Conservation (phyloP, 2,113 vertebrate species). For the Leiothrix lutea region DNA sequence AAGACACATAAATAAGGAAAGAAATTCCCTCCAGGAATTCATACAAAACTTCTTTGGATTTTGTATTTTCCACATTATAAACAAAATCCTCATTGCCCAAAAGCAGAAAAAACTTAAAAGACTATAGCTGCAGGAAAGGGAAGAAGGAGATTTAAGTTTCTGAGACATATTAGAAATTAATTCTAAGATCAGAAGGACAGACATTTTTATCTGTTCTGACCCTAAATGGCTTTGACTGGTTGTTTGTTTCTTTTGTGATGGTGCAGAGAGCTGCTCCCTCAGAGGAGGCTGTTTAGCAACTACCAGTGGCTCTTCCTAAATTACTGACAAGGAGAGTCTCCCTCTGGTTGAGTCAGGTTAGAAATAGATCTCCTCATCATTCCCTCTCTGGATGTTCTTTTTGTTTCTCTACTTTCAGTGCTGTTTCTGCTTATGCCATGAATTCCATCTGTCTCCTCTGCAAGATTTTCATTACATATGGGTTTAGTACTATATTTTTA, state of each 20-base stretch:
- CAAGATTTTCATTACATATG: background rate
- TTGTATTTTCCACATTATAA: background rate
- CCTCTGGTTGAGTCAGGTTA: background rate
- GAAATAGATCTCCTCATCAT: background rate
- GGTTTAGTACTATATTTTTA: background rate
- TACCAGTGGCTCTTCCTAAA: background rate
- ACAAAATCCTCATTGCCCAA: background rate
- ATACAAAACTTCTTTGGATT: background rate
- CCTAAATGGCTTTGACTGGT: background rate
- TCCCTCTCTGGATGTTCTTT: background rate
- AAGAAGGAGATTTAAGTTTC: background rate
- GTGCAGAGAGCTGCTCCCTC: background rate
- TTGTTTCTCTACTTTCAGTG: background rate
- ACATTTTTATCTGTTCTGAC: background rate
- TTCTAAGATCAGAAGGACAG: background rate
- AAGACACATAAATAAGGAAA: background rate
- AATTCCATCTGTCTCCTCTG: background rate
- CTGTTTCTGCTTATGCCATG: background rate
- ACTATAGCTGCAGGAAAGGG: background rate
- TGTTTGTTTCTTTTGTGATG: background rate
- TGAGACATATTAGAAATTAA: background rate
- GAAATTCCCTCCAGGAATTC: background rate
- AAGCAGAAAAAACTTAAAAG: background rate
- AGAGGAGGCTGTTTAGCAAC: background rate
- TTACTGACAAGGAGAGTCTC: background rate